Conservation (phyloP, 2,797 vertebrate genomes). For the Phoebastria nigripes region DNA sequence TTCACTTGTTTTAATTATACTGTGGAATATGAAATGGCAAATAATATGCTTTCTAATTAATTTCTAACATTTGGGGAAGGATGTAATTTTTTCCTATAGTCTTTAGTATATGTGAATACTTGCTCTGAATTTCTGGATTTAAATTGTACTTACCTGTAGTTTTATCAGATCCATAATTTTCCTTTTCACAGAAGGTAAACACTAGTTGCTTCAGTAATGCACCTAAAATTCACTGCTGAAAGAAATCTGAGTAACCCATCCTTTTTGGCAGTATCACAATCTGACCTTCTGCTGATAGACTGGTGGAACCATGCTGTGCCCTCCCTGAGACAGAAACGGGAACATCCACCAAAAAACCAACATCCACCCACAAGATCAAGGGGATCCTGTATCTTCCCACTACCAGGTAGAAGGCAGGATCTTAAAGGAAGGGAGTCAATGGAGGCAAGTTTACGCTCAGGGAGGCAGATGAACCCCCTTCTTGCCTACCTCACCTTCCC, state of each 20-base stretch:
- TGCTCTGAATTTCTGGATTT: background rate
- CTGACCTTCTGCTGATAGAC: background rate
- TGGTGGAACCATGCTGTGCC: background rate
- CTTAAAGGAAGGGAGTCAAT: background rate
- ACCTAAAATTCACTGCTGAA: background rate
- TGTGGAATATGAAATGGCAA: background rate
- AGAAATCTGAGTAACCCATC: background rate
- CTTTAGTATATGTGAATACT: background rate
- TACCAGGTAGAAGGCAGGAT: background rate
- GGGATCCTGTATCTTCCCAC: background rate
- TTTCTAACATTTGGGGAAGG: background rate
- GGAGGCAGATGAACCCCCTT: rapidly evolving
- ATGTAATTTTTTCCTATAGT: background rate
- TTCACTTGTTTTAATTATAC: background rate
- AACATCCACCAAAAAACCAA: background rate
- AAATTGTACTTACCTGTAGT: background rate
- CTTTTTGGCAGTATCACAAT: background rate
- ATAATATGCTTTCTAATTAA: background rate
- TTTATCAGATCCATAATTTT: background rate
- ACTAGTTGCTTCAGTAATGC: background rate
- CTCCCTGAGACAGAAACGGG: background rate
- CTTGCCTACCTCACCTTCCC: background rate
- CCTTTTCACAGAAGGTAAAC: background rate
- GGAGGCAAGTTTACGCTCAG: rapidly evolving
- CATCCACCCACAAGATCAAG: background rate